Percentiles rank a stretch among this genome's conserved stretches.
Evolutionary conservation across 2,113 vertebrate genomes (phyloP).

Genomic region (Saimiri boliviensis): DNA sequence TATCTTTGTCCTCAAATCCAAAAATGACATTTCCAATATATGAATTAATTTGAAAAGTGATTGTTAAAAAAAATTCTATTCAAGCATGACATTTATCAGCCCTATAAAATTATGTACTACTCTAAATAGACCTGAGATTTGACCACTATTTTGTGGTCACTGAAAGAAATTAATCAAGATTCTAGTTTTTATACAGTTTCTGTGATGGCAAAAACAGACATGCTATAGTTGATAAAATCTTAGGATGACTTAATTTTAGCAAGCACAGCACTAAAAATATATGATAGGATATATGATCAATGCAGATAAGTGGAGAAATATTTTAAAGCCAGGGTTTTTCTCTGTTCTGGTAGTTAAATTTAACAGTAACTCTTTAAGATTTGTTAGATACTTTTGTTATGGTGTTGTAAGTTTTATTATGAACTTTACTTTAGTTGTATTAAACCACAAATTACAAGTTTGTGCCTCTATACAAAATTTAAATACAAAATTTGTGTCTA

Average conservation of each 20-base stretch:
- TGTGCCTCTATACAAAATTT: neutral
- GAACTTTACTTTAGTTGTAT: neutral
- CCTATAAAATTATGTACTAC: neutral
- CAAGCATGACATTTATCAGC: neutral
- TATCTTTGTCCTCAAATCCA: conserved; percentile 42
- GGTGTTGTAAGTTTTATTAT: neutral
- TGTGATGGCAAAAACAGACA: neutral
- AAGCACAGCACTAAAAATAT: conserved; percentile 7
- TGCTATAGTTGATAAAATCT: conserved; percentile 1
- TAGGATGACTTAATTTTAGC: neutral
- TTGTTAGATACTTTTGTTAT: conserved; percentile 12
- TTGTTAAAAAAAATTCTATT: conserved; percentile 27
- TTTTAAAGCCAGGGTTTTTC: neutral
- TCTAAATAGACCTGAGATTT: conserved; percentile 44
- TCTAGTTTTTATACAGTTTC: conserved; percentile 18
- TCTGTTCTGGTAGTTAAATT: neutral
- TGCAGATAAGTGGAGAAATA: neutral
- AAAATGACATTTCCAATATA: neutral
- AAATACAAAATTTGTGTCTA: conserved; percentile 28
- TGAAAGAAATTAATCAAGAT: conserved; percentile 17
- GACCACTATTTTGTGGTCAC: neutral
- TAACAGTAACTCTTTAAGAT: conserved; percentile 20
- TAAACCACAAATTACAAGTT: neutral
- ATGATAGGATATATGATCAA: neutral
- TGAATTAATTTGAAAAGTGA: conserved; percentile 36